Conservation (phyloP, 1,140 invertebrate species). For the Danaus melanippus region DNA sequence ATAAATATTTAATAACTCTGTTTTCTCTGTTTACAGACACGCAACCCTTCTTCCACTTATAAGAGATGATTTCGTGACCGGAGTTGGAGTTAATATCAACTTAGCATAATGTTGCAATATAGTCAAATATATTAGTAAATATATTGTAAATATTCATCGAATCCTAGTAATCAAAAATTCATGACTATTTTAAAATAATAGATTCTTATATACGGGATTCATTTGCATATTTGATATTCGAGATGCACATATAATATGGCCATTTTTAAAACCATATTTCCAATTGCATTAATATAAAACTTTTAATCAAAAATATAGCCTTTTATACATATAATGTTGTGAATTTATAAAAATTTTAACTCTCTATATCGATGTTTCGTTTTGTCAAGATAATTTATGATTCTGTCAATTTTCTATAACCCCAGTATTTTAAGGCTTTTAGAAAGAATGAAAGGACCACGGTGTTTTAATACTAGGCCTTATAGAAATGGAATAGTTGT, state of each 20-base stretch:
- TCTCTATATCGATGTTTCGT: not conserved
- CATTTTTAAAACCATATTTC: too few species aligned
- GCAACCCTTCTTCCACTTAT: constrained; percentile 59
- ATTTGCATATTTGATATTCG: too few species aligned
- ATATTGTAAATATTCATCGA: constrained; percentile 10
- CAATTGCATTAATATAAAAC: not conserved
- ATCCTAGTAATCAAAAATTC: too few species aligned
- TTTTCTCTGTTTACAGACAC: constrained; percentile 53
- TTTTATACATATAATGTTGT: constrained; percentile 8
- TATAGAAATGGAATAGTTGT: constrained; percentile 27
- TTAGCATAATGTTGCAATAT: constrained; percentile 50
- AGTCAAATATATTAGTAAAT: constrained; percentile 26
- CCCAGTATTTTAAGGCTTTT: constrained; percentile 34
- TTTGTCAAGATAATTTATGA: constrained; percentile 8
- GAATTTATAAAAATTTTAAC: not conserved
- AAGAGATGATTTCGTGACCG: constrained; percentile 64
- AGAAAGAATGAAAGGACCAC: constrained; percentile 46
- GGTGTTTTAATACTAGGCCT: constrained; percentile 47
- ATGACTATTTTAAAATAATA: too few species aligned
- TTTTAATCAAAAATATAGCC: not conserved
- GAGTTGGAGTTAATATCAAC: constrained; percentile 67
- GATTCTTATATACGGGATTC: too few species aligned
- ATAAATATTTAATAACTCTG: not conserved
- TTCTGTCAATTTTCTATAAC: constrained; percentile 27
- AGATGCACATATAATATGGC: too few species aligned